Evolutionary conservation across 2,888 invertebrate genomes (phyloP), one percentile per base, ranked within the genome.

Genomic region (Dynastes maya): DNA sequence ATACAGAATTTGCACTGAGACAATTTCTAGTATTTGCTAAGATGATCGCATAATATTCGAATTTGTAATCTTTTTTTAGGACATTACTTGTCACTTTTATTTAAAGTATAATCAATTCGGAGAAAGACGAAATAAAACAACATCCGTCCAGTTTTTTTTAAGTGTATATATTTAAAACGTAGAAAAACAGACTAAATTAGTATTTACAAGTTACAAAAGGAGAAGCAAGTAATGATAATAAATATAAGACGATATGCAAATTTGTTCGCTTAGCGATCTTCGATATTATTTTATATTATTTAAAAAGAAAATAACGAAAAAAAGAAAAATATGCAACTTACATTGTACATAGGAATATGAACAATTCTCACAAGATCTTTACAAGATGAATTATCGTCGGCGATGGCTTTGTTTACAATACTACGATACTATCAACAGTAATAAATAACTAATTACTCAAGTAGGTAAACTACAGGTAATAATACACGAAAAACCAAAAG

Each of bases 351-450:
- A 78, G 72, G 72, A 72, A 78, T 71, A 51, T 51, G 13, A 70
- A 78, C 53, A 64, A 64, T 78, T 72, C 45, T 53, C 72, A 78
- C 78, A 72, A 32, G 2, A n/a, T 63, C n/a, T 78, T 78, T 78
- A 78, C 64, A 78, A 74, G 40, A 49, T 58, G 67, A 61, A 74
- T 40, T 13, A 75, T 51, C 22, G 32, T 58, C 65, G 16, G 61
- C 49, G 16, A 37, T 45, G 51, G 22, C 72, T 49, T 58, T n/a
- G 78, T 71, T 80, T 80, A 79, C 78, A 79, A 79, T 72, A 80
- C 76, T 76, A 77, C n/a, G 32, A 61, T 78, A 72, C 74, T 80
- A 74, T 67, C 68, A 77, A 80, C 64, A 80, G 40, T 32, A 79
- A 79, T 79, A 80, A 79, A 80, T 80, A 79, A 81, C 64, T 65